phyloP scores from a whole-genome alignment of 2,797 vertebrate genomes.

The Vultur gryphus region DNA sequence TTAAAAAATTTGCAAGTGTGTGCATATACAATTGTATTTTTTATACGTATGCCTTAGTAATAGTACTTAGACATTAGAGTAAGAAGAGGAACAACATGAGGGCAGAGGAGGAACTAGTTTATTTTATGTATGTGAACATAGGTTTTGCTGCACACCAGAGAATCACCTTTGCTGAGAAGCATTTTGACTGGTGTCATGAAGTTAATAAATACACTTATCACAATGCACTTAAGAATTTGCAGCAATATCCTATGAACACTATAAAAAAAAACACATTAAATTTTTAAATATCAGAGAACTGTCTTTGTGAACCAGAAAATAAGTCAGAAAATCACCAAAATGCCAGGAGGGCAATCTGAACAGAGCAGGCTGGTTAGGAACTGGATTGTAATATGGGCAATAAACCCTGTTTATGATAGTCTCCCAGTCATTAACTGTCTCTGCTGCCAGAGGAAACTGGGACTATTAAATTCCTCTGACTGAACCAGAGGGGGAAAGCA shows the following conservation, averaged over 20 bases:
- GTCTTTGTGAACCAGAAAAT: not conserved
- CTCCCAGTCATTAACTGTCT: constrained; percentile 54
- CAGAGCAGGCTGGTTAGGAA: constrained; percentile 43
- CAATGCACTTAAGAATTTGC: not conserved
- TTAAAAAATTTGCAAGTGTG: not conserved
- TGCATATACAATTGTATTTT: not conserved
- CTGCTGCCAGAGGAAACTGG: constrained; percentile 52
- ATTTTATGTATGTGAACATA: not conserved
- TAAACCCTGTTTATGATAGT: constrained; percentile 66
- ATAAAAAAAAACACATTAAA: not conserved
- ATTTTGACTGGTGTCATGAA: not conserved
- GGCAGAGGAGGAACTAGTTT: not conserved
- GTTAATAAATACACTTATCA: not conserved
- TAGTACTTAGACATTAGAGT: not conserved
- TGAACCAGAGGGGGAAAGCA: constrained; percentile 43
- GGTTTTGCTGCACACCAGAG: not conserved
- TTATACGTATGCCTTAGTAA: not conserved
- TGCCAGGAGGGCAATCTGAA: constrained; percentile 3
- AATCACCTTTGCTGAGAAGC: not conserved
- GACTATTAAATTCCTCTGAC: constrained; percentile 66
- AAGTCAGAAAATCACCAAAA: constrained; percentile 4
- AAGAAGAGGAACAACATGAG: not conserved
- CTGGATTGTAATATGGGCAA: constrained; percentile 63
- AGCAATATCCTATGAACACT: not conserved
- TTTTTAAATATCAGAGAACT: constrained; percentile 17